These are phyloP conservation scores for Otus scops DNA, from an alignment of 2,797 vertebrate species.

Conservation along the genomic window DNA sequence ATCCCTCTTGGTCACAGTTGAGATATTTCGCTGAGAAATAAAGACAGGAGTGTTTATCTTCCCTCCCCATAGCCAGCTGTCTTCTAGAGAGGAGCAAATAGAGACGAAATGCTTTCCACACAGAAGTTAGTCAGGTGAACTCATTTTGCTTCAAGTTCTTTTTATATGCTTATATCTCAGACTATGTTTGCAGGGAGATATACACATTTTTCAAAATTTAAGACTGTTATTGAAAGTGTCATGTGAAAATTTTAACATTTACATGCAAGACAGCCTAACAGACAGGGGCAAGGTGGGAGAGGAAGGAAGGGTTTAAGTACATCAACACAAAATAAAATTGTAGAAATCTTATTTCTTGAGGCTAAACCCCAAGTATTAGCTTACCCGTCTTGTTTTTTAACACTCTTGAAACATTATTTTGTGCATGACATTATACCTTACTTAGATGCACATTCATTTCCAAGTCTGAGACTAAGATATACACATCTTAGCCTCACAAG, in stretches of 20 bases:
- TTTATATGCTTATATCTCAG: neutral
- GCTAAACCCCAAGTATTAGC: neutral
- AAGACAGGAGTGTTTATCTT: constrained; percentile 49
- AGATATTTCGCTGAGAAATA: neutral
- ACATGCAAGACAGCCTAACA: neutral
- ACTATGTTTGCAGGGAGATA: neutral
- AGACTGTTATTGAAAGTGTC: neutral
- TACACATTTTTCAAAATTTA: constrained; percentile 7
- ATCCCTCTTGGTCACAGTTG: constrained; percentile 29
- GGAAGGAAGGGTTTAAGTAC: neutral
- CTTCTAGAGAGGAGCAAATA: constrained; percentile 12
- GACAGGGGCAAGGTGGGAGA: neutral
- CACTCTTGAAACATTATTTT: neutral
- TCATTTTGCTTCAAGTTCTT: neutral
- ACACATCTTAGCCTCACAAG: neutral
- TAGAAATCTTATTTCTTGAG: neutral
- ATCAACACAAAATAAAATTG: neutral
- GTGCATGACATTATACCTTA: neutral
- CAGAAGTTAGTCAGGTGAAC: neutral
- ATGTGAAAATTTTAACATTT: neutral
- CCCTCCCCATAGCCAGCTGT: neutral
- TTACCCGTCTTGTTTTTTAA: neutral
- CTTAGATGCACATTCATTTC: neutral
- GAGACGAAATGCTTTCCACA: constrained; percentile 24
- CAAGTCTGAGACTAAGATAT: neutral